phyloP scores from a whole-genome alignment of 2,797 vertebrate species.

The Muraenolepis orangiensis region DNA sequence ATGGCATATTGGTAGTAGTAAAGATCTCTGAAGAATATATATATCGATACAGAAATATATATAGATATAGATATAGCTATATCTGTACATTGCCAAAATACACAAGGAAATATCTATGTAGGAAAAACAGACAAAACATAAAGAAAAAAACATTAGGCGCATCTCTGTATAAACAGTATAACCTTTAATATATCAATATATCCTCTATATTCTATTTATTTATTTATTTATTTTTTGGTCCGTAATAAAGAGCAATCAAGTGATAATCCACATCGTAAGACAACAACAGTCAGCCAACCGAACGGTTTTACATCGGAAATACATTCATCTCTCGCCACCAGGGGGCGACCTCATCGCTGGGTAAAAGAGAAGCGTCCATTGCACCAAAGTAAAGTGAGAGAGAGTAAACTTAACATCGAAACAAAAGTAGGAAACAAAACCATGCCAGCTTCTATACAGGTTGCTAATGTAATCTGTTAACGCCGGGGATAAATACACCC shows the following conservation, averaged over 20 bases:
- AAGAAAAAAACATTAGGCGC: constrained; percentile 69
- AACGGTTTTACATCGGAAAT: constrained; percentile 62
- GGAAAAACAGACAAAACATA: constrained; percentile 89
- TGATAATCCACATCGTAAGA: constrained; percentile 75
- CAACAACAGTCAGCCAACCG: constrained; percentile 65
- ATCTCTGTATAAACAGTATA: constrained; percentile 89
- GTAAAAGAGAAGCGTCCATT: constrained; percentile 16
- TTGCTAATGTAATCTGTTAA: neutral
- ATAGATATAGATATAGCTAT: constrained; percentile 47
- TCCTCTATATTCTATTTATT: constrained; percentile 44
- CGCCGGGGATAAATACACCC: neutral
- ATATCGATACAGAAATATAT: constrained; percentile 59
- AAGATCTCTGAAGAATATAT: constrained; percentile 5
- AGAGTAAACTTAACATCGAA: constrained; percentile 1
- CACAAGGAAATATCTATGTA: constrained; percentile 72
- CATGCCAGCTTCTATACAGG: neutral
- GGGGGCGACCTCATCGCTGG: constrained; percentile 44
- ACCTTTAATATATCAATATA: constrained; percentile 77
- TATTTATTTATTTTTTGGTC: constrained; percentile 75
- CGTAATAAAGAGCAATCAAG: constrained; percentile 77
- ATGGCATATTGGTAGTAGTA: constrained; percentile 2
- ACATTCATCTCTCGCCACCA: constrained; percentile 79
- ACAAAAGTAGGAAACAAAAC: constrained; percentile 6
- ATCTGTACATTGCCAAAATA: constrained; percentile 75
- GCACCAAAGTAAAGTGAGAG: constrained; percentile 16